Percentiles rank a stretch among this genome's conserved stretches.
phyloP scores from a whole-genome alignment of 2,888 invertebrate genomes.

The Zhengitettix transpicula region DNA sequence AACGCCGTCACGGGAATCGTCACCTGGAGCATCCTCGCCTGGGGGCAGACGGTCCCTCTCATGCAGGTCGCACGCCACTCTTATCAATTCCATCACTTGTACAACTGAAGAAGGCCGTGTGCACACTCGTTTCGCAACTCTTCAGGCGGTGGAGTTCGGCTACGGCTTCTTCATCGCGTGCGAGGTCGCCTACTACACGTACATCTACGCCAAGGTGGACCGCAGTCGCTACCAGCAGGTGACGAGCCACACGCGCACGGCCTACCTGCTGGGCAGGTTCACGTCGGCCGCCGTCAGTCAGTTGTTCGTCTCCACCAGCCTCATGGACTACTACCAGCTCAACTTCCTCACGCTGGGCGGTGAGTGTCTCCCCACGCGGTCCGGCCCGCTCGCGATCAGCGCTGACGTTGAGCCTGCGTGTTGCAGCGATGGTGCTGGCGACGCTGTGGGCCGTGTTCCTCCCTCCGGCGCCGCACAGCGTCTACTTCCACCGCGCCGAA shows the following conservation, averaged over 20 bases:
- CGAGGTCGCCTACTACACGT: conserved; percentile 86
- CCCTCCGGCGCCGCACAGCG: conserved; percentile 23
- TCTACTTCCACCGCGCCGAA: conserved; percentile 23
- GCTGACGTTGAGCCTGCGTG: too few relatives aligned
- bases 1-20: conserved; percentile 56
- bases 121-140: too few relatives aligned
- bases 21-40: conserved; percentile 57
- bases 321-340: conserved; percentile 55
- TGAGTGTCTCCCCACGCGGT: too few relatives aligned
- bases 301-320: conserved; percentile 43
- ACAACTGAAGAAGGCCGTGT: too few relatives aligned
- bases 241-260: conserved; percentile 71
- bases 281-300: conserved; percentile 60
- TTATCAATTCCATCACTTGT: too few relatives aligned
- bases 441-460: conserved; percentile 56
- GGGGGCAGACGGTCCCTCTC: conserved; percentile 50
- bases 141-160: conserved; percentile 44
- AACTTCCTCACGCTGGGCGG: conserved; percentile 65
- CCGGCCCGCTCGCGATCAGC: too few relatives aligned
- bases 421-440: conserved; percentile 53
- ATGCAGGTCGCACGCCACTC: conserved; percentile 51
- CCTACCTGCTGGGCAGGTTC: conserved; percentile 63
- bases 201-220: conserved; percentile 83
- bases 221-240: conserved; percentile 61
- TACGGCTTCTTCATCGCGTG: conserved; percentile 76